These are phyloP conservation scores for Mesitornis unicolor DNA, from an alignment of 2,113 vertebrate species.

Conservation along the genomic window DNA sequence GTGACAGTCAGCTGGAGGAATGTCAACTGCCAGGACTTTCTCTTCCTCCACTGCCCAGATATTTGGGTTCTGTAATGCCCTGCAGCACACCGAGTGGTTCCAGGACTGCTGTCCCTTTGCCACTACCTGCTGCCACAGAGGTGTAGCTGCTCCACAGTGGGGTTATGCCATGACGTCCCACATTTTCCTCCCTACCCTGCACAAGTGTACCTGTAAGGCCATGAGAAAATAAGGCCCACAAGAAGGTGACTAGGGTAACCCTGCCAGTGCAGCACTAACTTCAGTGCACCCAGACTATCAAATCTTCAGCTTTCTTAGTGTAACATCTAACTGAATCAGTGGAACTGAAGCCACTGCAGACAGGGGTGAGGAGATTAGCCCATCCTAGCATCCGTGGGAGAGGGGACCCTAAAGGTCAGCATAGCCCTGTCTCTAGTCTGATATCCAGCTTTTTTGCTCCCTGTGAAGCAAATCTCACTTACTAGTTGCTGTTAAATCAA, in stretches of 20 bases:
- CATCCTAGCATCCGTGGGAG: rapidly evolving
- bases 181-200: not conserved
- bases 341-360: not conserved
- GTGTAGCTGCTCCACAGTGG: not conserved
- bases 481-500: not conserved
- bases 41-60: not conserved
- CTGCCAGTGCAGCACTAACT: not conserved
- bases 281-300: not conserved
- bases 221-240: not conserved
- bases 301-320: not conserved
- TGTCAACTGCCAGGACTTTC: not conserved
- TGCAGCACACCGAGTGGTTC: not conserved
- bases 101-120: not conserved
- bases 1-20: not conserved
- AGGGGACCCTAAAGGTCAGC: not conserved
- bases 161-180: no score
- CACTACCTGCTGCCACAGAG: not conserved
- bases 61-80: not conserved
- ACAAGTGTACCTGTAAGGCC: not conserved
- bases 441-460: not conserved
- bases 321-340: not conserved
- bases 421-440: not conserved
- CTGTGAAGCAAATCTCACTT: not conserved
- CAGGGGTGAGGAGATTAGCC: not conserved
- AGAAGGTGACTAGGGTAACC: not conserved